Conservation (phyloP, 2,888 invertebrate genomes). For the Oscheius sp. region DNA sequence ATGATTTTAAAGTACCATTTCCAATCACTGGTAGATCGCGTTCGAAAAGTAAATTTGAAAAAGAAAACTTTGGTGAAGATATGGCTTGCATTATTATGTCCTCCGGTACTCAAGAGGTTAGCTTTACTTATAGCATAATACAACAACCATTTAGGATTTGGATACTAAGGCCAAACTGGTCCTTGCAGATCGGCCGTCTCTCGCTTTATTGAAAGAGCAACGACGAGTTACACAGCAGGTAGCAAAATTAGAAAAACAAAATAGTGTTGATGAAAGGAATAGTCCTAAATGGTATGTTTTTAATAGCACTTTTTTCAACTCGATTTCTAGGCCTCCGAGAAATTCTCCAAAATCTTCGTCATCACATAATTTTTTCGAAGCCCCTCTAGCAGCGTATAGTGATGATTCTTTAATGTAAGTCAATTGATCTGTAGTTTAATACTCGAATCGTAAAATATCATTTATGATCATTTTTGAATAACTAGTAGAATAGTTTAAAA, state of each 20-base stretch:
- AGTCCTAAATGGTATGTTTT: neutral
- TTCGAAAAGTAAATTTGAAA: neutral
- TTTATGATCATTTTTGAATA: too few relatives aligned
- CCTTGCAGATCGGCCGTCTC: neutral
- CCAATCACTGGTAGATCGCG: neutral
- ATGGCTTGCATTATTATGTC: neutral
- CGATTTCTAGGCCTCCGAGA: too few relatives aligned
- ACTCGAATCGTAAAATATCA: too few relatives aligned
- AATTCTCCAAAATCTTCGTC: too few relatives aligned
- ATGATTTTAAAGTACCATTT: constrained; percentile 4
- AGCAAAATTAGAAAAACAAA: constrained; percentile 2
- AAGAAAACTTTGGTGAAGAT: neutral
- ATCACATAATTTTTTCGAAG: too few relatives aligned
- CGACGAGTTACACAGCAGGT: neutral
- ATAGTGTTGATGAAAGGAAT: neutral
- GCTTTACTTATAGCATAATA: too few relatives aligned
- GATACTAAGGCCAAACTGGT: neutral
- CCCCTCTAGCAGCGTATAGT: too few relatives aligned
- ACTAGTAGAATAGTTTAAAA: too few relatives aligned
- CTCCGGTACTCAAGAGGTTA: neutral
- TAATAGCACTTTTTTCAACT: too few relatives aligned
- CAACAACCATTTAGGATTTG: neutral
- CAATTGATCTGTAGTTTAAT: too few relatives aligned
- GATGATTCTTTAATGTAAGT: too few relatives aligned
- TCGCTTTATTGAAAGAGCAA: neutral